phyloP scores from a whole-genome alignment of 2,113 vertebrate genomes.

The Odocoileus virginianus region DNA sequence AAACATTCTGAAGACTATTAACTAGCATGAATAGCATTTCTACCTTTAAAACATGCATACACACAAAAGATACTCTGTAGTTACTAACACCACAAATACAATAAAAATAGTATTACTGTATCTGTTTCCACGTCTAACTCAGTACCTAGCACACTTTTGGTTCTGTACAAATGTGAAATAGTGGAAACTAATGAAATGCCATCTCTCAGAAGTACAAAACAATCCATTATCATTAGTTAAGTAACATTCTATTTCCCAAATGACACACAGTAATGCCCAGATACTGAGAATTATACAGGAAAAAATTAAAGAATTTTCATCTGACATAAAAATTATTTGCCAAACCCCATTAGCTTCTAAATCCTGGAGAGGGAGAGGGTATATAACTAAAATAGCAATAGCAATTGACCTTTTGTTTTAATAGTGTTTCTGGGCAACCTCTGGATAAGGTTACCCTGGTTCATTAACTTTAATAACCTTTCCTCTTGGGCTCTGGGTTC shows the following conservation, averaged over 20 bases:
- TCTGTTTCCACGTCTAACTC: not conserved
- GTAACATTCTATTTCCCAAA: slow-evolving; percentile 42
- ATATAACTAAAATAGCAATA: slow-evolving; percentile 67
- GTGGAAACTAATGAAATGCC: not conserved
- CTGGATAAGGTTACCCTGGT: slow-evolving; percentile 84
- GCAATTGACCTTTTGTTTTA: slow-evolving; percentile 80
- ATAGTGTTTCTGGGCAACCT: slow-evolving; percentile 77
- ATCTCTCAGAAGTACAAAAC: slow-evolving; percentile 4
- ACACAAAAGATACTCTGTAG: not conserved
- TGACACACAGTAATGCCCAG: not conserved
- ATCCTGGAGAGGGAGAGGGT: not conserved
- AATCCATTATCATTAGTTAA: slow-evolving; percentile 17
- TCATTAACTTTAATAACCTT: slow-evolving; percentile 87
- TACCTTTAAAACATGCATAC: not conserved
- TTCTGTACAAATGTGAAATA: slow-evolving; percentile 29
- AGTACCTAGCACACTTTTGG: not conserved
- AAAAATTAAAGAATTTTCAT: slow-evolving; percentile 47
- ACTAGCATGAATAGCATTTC: not conserved
- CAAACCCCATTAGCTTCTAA: slow-evolving; percentile 38
- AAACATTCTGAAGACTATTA: slow-evolving; percentile 1
- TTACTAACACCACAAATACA: not conserved
- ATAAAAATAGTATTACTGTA: not conserved
- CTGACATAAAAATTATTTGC: slow-evolving; percentile 54
- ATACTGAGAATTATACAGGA: slow-evolving; percentile 6
- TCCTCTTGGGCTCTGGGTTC: slow-evolving; percentile 81